phyloP scores from a whole-genome alignment of 2,888 invertebrate genomes.

The Calameuta idolon region DNA sequence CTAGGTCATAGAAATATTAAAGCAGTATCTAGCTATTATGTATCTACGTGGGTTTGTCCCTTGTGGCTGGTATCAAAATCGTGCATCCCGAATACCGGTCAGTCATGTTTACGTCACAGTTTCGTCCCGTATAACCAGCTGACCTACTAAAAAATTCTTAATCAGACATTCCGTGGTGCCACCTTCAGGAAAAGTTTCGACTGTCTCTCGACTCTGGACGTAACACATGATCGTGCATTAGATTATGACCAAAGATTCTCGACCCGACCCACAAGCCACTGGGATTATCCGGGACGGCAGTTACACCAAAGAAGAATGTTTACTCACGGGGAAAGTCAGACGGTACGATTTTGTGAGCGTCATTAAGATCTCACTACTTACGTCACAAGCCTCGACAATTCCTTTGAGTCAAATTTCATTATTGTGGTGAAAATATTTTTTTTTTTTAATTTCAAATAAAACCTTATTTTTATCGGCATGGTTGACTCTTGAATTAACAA shows the following conservation, averaged over 20 bases:
- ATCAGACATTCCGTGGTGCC: constrained; percentile 25
- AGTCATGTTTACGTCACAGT: neutral
- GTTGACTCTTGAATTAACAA: neutral
- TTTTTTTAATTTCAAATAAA: neutral
- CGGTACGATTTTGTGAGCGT: neutral
- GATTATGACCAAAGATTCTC: neutral
- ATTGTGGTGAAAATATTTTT: neutral
- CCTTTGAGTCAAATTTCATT: neutral
- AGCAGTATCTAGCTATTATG: too few relatives aligned
- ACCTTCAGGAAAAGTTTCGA: neutral
- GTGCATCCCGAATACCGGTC: neutral
- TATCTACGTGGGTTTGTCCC: too few relatives aligned
- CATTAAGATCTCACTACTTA: neutral
- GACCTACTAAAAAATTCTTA: constrained; percentile 34
- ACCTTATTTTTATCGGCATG: neutral
- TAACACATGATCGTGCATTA: neutral
- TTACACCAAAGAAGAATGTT: neutral
- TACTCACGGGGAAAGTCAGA: neutral
- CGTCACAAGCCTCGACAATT: neutral
- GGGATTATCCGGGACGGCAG: neutral
- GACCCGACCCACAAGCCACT: neutral
- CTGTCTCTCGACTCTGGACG: neutral
- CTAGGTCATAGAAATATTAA: neutral
- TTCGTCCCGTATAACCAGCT: constrained; percentile 15
- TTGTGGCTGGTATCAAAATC: neutral